These are phyloP conservation scores for Tachuris rubrigastra DNA, from an alignment of 2,113 vertebrate genomes.

Conservation along the genomic window DNA sequence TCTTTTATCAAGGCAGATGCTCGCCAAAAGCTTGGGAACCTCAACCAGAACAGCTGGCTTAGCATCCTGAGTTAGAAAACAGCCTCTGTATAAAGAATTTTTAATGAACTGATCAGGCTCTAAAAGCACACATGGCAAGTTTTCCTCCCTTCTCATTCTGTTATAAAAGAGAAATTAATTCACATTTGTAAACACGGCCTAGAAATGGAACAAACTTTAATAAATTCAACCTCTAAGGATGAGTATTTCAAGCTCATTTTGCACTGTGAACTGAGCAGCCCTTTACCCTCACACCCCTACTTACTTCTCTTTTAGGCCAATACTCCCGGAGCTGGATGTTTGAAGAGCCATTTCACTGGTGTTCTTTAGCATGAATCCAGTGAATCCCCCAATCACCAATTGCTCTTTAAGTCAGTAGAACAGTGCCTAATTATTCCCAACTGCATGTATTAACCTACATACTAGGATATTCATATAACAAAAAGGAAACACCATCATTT, in stretches of 20 bases:
- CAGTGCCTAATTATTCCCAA: not conserved
- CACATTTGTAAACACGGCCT: not conserved
- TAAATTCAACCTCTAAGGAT: not conserved
- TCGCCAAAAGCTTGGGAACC: not conserved
- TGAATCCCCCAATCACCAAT: not conserved
- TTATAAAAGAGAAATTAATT: not conserved
- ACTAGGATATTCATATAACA: not conserved
- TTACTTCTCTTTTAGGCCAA: not conserved
- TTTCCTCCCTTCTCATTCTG: not conserved
- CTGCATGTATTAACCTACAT: not conserved
- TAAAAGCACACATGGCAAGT: not conserved
- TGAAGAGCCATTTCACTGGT: not conserved
- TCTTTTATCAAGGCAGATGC: not conserved
- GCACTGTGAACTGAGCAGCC: not conserved
- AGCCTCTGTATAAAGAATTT: not conserved
- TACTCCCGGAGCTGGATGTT: not conserved
- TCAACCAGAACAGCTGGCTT: not conserved
- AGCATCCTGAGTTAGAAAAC: not conserved
- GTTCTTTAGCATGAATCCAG: not conserved
- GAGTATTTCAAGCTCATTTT: not conserved
- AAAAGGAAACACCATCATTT: not conserved
- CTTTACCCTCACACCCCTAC: not conserved
- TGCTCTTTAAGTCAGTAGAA: not conserved
- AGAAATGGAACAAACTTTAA: not conserved
- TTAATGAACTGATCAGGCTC: not conserved